Evolutionary conservation across 2,888 invertebrate species (phyloP).

Genomic region (Pachymerium ferrugineum): DNA sequence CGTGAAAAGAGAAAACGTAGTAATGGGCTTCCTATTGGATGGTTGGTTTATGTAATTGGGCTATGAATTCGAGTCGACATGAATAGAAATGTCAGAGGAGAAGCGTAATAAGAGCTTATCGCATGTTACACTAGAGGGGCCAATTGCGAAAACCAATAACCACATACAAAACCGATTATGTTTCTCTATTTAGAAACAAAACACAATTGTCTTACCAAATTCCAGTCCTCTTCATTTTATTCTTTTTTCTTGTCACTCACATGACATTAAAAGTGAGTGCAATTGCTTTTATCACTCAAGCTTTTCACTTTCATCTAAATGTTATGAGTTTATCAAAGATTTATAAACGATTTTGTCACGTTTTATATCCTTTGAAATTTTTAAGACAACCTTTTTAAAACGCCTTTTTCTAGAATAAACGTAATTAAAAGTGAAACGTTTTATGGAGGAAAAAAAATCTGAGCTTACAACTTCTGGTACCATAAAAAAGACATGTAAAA

Average conservation of each 20-base stretch:
- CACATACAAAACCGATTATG: conserved; percentile 9
- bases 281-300: background rate
- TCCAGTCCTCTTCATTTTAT: background rate
- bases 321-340: too few species aligned
- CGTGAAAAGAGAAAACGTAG: background rate
- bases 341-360: too few species aligned
- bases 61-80: conserved; percentile 8
- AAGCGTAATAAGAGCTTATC: background rate
- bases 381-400: too few species aligned
- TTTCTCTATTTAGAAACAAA: conserved; percentile 9
- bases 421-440: too few species aligned
- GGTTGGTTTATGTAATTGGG: conserved; percentile 13
- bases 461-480: too few species aligned
- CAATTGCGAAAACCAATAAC: conserved; percentile 8
- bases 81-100: conserved; percentile 10
- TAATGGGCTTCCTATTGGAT: background rate
- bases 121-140: background rate
- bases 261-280: background rate
- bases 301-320: too few species aligned
- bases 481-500: too few species aligned
- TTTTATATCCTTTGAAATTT: too few species aligned
- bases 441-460: too few species aligned
- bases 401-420: too few species aligned
- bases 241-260: background rate
- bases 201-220: background rate